Percentiles rank a stretch among this genome's conserved stretches.
These are phyloP conservation scores for Orchestes rusci DNA, from an alignment of 2,888 invertebrate species.

Conservation along the genomic window DNA sequence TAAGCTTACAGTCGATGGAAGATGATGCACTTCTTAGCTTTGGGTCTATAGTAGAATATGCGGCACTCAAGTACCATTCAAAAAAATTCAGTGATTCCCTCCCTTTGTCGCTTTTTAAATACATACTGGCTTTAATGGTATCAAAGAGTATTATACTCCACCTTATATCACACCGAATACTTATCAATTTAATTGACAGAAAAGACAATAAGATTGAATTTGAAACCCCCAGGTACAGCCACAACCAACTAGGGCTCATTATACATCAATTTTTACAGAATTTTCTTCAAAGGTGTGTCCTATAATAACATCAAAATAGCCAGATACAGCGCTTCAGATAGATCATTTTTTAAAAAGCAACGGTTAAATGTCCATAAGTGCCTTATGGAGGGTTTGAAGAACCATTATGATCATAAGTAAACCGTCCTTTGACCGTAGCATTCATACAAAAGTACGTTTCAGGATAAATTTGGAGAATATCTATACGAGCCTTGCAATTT, in stretches of 20 bases:
- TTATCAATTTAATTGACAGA: constrained; percentile 52
- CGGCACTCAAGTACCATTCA: constrained; percentile 46
- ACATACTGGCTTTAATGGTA: constrained; percentile 17
- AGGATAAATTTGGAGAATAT: constrained; percentile 49
- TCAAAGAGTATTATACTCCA: constrained; percentile 40
- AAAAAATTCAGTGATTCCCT: constrained; percentile 44
- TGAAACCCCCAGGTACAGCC: constrained; percentile 42
- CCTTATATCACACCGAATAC: constrained; percentile 42
- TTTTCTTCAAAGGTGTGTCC: constrained; percentile 44
- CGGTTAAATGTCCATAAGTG: constrained; percentile 6
- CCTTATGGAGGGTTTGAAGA: constrained; percentile 9
- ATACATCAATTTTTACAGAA: too few relatives aligned
- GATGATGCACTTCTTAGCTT: constrained; percentile 47
- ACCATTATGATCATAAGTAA: constrained; percentile 19
- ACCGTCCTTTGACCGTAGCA: too few relatives aligned
- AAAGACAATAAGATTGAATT: constrained; percentile 43
- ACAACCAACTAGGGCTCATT: neutral
- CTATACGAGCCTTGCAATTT: constrained; percentile 50
- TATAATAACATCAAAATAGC: constrained; percentile 45
- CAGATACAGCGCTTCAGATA: constrained; percentile 44
- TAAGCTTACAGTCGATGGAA: constrained; percentile 16
- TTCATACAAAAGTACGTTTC: too few relatives aligned
- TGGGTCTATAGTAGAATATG: constrained; percentile 49
- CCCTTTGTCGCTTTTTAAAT: constrained; percentile 35
- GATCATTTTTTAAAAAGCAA: constrained; percentile 44